Base-by-base conservation (phyloP, 2,888 invertebrate species). In the Agrochola lychnidis region DNA sequence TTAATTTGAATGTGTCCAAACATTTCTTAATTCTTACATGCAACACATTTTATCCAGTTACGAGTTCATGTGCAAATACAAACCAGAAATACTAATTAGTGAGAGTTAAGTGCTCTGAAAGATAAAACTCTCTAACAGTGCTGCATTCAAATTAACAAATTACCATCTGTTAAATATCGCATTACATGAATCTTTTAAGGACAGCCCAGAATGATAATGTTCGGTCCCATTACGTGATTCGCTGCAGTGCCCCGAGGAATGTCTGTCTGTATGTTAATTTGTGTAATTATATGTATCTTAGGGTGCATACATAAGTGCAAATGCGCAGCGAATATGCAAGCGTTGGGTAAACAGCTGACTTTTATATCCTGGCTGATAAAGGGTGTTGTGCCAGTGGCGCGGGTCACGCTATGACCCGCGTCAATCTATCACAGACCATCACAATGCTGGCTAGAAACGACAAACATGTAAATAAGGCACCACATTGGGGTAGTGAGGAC, bases 111-210 rank as follows among this genome's bases (percentile, higher is more conserved):
- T 36, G 76, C 82, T 84, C 80, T 51, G 25, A 53, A 42, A 83
- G 89, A 87, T 85, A 80, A 79, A 64, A 78, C 66, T 71, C 73
- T 80, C 70, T 79, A 72, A 79, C 87, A 81, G 66, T 67, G 78
- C 76, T 80, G 89, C 87, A 87, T 87, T 85, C 83, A 85, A 87
- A 87, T 85, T 71, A 83, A 80, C 78, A 64, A 87, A 87, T 87
- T 88, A 87, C 71, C 85, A 87, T 87, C 82, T 79, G 83, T 83
- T 87, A 83, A 78, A 87, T 89, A 87, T 87, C 87, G 71, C 83
- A 87, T 88, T 81, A 87, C 88, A 82, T 80, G 88, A 83, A 89
- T 87, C 79, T 87, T 77, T 82, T 74, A 70, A 87, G 73, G 78
- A 70, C 79, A 76, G 70, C 42, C 66, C 42, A 62, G 85, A 85